Base-by-base conservation (phyloP, 2,888 invertebrate genomes). In the Brenthis daphne region DNA sequence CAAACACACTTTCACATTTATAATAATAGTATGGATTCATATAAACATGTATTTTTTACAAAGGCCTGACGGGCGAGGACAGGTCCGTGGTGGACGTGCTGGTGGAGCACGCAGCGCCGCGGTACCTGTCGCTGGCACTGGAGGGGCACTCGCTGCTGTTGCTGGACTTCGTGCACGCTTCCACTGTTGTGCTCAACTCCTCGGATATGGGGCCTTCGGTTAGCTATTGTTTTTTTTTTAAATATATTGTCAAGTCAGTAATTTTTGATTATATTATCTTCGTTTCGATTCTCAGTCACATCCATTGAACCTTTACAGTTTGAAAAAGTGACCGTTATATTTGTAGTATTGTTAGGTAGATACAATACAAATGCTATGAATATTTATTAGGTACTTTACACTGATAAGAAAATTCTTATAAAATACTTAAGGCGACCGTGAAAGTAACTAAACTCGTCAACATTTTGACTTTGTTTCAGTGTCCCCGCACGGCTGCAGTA, bases 401-500 rank as follows among this genome's bases (percentile, higher is more conserved):
- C 8, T 37, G 8, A 37, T 37, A 37, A 6, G 20, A 20, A 20
- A 20, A 1, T 37, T 8, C 37, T 37, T 37, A 37, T 37, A 1
- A 37, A 37, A 37, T 37, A 8, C 8, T 16, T 61, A 50, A 14
- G 2, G n/a, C 6, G 5, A 13, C 6, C 5, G 12, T 50, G 6
- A 50, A 50, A 50, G 5, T 51, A 51, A 29, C 4, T 51, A 13
- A 16, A 51, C 3, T 51, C 1, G n/a, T 51, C 5, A 43, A 57
- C 16, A 53, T 43, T 11, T 6, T 51, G 12, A 47, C 20, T 66
- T 60, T 37, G 57, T 65, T 69, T 48, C 89, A 95, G 95, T 96
- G 96, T 71, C 99, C 99, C 0, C 94, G 98, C 70, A 96, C 97
- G 12, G 99, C 99, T 81, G 98, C 98, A 0, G 96, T 98, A 33